Base-by-base conservation (phyloP, 2,888 invertebrate species). In the Chrysolina haemoptera region DNA sequence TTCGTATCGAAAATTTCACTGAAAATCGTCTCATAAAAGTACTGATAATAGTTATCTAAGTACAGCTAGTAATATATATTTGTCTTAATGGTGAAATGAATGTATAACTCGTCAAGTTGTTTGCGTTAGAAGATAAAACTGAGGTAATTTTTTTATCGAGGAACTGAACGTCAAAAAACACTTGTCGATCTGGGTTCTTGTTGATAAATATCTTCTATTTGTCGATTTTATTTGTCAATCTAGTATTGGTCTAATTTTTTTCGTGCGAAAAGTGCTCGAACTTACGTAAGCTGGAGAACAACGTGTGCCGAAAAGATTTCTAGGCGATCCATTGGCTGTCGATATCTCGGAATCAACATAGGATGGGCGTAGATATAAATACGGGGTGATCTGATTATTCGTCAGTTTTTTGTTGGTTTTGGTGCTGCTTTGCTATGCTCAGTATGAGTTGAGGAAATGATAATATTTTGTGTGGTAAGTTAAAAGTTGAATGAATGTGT, bases 311-410 rank as follows among this genome's bases (percentile, higher is more conserved):
- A 62, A 59, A 62, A 41, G 20, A 55, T 70, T 79, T 73, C 71
- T 74, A 71, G 76, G 75, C 53, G 71, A 78, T 75, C 78, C 74
- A 80, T 79, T 70, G 76, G 78, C 78, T 76, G 78, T 79, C 80
- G 78, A 81, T 80, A 79, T 76, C 63, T 70, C 68, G 68, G 68
- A 73, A 81, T 80, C 81, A 78, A 80, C 74, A 76, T 76, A 71
- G 81, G 81, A 79, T 80, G 75, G 81, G 79, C 73, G 63, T 68
- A 73, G 76, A 67, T 81, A 81, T 81, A 81, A 80, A 81, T 78
- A 78, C 74, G 71, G 73, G 71, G 74, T 81, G 76, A 78, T 75
- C 78, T 76, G 76, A 70, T 80, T 80, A 76, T 76, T 77, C 75
- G 72, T 78, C 78, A 79, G 73, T 79, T 80, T 76, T 76, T 67